Conservation (phyloP, 2,888 invertebrate species). For the Drosophila paracracens region DNA sequence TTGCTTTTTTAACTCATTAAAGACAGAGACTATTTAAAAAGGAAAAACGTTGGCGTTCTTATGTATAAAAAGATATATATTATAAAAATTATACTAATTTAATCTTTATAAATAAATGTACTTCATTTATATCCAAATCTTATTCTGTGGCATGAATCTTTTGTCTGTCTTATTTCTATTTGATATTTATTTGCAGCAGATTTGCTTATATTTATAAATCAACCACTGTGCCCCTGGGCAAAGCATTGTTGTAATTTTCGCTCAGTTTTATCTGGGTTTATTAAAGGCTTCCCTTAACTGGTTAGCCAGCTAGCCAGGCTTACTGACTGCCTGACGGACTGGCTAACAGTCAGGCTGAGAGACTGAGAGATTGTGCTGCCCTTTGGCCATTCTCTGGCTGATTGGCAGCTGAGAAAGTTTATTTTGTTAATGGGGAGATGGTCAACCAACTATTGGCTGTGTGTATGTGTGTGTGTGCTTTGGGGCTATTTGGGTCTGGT, state of each 20-base stretch:
- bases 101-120: neutral
- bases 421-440: conserved; percentile 57
- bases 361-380: conserved; percentile 19
- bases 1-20: no score
- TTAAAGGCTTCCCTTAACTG: conserved; percentile 60
- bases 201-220: conserved; percentile 2
- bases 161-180: neutral
- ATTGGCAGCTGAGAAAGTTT: conserved; percentile 77
- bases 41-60: no score
- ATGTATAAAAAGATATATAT: no score
- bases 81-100: neutral
- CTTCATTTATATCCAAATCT: neutral
- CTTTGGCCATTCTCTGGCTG: conserved; percentile 41
- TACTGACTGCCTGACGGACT: neutral
- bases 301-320: neutral
- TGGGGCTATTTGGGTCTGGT: neutral
- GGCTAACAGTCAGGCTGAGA: conserved; percentile 10
- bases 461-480: neutral
- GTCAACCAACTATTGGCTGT: conserved; percentile 39
- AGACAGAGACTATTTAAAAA: no score
- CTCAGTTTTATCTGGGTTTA: conserved; percentile 73
- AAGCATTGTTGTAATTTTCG: conserved; percentile 50
- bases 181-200: neutral
- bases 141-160: neutral
- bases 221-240: conserved; percentile 49